These are phyloP conservation scores for Monoplex corrugatus DNA, from an alignment of 2,888 invertebrate species.

Conservation along the genomic window DNA sequence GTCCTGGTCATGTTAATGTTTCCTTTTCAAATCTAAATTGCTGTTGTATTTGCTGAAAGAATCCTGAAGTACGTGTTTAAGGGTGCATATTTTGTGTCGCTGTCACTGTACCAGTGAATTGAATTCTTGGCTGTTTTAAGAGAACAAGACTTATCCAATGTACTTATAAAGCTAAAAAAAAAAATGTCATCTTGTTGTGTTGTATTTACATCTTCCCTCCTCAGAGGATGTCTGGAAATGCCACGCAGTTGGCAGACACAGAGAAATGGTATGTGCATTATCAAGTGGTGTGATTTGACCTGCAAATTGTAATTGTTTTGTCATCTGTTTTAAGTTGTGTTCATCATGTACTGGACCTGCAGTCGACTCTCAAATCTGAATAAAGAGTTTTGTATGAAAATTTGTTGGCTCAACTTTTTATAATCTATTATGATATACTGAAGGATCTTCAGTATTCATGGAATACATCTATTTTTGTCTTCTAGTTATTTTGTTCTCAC, in stretches of 20 bases:
- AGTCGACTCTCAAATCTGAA: conserved; percentile 29
- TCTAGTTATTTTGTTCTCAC: too few species aligned
- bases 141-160: too few species aligned
- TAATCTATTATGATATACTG: too few species aligned
- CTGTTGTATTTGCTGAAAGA: neutral
- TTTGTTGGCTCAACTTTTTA: too few species aligned
- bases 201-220: neutral
- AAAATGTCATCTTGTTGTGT: neutral
- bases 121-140: too few species aligned
- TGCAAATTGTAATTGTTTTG: neutral
- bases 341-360: conserved; percentile 22
- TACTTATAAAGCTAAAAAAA: neutral
- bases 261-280: neutral
- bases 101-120: too few species aligned
- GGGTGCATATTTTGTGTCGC: too few species aligned
- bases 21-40: too few species aligned
- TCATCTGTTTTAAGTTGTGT: conserved; percentile 1
- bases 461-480: too few species aligned
- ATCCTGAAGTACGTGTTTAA: neutral
- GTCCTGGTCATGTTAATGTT: too few species aligned
- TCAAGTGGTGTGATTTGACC: neutral
- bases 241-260: neutral
- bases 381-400: conserved; percentile 22
- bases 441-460: too few species aligned
- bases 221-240: neutral